Evolutionary conservation across 2,888 invertebrate genomes (phyloP).

Genomic region (Melanostoma mellinum): DNA sequence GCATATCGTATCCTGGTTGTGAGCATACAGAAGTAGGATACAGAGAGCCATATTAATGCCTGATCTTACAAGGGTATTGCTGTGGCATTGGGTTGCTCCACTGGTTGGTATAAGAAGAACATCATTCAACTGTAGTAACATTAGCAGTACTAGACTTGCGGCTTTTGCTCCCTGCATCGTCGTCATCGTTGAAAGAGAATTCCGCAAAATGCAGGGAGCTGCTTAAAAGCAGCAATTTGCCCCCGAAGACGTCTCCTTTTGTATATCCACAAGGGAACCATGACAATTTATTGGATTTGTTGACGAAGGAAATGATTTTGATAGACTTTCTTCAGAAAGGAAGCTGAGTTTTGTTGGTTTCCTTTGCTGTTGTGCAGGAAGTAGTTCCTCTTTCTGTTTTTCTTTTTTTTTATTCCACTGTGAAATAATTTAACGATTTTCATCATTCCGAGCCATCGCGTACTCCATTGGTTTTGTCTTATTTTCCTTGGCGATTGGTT

Average conservation of each 20-base stretch:
- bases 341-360: constrained; percentile 59
- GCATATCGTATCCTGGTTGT: constrained; percentile 27
- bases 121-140: constrained; percentile 71
- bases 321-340: constrained; percentile 68
- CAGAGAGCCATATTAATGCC: constrained; percentile 61
- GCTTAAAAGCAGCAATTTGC: constrained; percentile 48
- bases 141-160: constrained; percentile 69
- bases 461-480: constrained; percentile 15
- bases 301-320: constrained; percentile 73
- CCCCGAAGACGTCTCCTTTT: constrained; percentile 33
- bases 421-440: constrained; percentile 35
- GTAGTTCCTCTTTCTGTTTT: constrained; percentile 43
- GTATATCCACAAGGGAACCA: constrained; percentile 57
- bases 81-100: constrained; percentile 48
- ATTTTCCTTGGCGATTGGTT: constrained; percentile 59
- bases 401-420: not conserved
- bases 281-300: constrained; percentile 73
- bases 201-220: constrained; percentile 43
- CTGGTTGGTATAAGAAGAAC: constrained; percentile 39
- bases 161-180: constrained; percentile 58
- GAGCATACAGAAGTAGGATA: constrained; percentile 29
- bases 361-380: constrained; percentile 61
- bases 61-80: constrained; percentile 53
- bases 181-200: constrained; percentile 14
- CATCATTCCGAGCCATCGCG: constrained; percentile 12